Evolutionary conservation across 1,140 invertebrate species (phyloP), one percentile per base, ranked within the genome.

Genomic region (Drosophila ogumai): DNA sequence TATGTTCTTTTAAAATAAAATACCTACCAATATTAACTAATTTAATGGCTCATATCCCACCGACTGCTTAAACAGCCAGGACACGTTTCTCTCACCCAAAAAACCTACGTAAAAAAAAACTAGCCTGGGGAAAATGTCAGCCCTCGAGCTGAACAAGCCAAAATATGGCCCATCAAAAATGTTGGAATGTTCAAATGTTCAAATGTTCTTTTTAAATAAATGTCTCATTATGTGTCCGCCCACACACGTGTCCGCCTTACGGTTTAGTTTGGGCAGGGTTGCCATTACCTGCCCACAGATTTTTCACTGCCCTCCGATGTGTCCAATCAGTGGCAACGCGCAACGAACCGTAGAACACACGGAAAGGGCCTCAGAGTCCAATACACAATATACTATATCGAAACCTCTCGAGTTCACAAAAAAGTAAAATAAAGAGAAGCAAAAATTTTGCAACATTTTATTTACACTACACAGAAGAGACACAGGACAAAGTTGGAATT

Each of bases 251-350:
- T 54, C 73, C 74, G 49, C 64, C 49, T 76, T 54, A 34, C 46
- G 36, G 63, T 50, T 68, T 67, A 69, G 66, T 54, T 54, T 46
- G 47, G 65, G 61, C 19, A 28, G 55, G 36, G 55, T 41, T 34
- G 10, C 19, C 19, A 43, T 36, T 69, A 63, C 72, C 72, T 64
- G 58, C n/a, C 74, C 32, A 15, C 2, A 76, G 49, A 77, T 76
- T 77, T 77, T 77, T 68, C 73, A 77, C 55, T 49, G 74, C 73
- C 73, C 41, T 50, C 73, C 63, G 74, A 77, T 77, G 74, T 76
- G 74, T 77, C 74, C 74, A 77, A 77, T 77, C 74, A 77, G 74
- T 77, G 74, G 74, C 74, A 77, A 60, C 73, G 74, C 60, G 74
- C 74, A 77, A 60, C 73, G 54, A 77, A 77, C 74, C 74, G 74